Base-by-base conservation (phyloP, 2,113 vertebrate genomes). In the Gadus macrocephalus region DNA sequence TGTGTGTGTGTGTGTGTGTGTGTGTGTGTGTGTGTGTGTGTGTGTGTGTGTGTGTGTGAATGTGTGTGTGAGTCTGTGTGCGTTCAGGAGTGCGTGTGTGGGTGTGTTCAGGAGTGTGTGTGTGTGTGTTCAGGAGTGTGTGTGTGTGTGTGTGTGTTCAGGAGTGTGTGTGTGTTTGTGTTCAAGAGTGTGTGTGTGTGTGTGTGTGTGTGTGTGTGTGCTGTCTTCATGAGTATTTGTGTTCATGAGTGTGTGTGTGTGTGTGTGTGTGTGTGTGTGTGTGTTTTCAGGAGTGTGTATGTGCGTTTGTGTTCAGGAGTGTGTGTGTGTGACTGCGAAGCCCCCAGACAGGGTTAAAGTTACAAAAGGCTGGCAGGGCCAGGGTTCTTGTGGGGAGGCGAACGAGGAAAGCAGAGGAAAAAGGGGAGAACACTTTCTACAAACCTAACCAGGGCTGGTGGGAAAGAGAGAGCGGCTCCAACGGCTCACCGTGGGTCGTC, bases 341-440 rank as follows among this genome's bases (percentile, higher is more conserved):
- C 77, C 76, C 62, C 81, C 76, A 81, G 78, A 81, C 73, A 70
- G 81, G 79, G 72, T 86, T 78, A 78, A 79, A 71, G 80, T 89
- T 90, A 86, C 86, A 82, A 84, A 90, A 86, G 74, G 77, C 70
- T 82, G 84, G 84, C 83, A 89, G 84, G 42, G 80, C 84, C 81
- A 79, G 22, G 22, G 17, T 65, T 79, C 74, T 75, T 79, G 81
- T 73, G 78, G 82, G 78, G 14, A 71, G 74, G 61, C 75, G 74
- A 73, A 80, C 66, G 81, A 80, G 75, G 61, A 86, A 78, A 86
- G 79, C 79, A 86, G 61, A 27, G 63, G 15, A 64, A 22, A 64
- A 20, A 12, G 60, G 60, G 60, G 60, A 19, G 61, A 62, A 62
- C 19, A 62, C 42, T 49, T 49, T 49, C 12, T 17, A 59, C n/a